Percentiles rank a stretch among this genome's conserved stretches.
phyloP scores from a whole-genome alignment of 2,888 invertebrate species.

The Mythimna impura region DNA sequence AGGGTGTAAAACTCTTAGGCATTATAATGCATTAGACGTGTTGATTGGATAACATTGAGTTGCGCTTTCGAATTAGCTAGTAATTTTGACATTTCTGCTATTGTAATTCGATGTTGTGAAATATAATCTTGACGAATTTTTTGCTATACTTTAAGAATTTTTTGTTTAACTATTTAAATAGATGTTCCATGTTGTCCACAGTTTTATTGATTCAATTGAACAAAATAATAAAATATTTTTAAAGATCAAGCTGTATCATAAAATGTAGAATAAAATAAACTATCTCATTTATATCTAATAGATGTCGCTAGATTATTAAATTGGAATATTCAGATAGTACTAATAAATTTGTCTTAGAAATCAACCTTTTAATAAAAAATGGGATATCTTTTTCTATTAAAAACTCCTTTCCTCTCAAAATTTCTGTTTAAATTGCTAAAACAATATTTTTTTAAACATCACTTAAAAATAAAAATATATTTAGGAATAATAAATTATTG shows the following conservation, averaged over 20 bases:
- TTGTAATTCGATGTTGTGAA: constrained; percentile 72
- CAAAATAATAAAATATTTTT: constrained; percentile 8
- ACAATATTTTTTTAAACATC: constrained; percentile 56
- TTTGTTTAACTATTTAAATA: constrained; percentile 17
- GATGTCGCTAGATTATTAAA: constrained; percentile 50
- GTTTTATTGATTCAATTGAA: constrained; percentile 23
- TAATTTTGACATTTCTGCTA: constrained; percentile 66
- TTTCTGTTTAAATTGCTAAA: constrained; percentile 20
- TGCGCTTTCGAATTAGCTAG: constrained; percentile 69
- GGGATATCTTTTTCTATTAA: constrained; percentile 5
- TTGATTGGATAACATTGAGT: constrained; percentile 61
- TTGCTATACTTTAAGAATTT: constrained; percentile 7
- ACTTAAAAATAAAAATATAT: constrained; percentile 21
- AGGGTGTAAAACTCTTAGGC: constrained; percentile 88
- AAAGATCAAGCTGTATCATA: constrained; percentile 34
- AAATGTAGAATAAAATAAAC: constrained; percentile 29
- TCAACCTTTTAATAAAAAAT: not conserved
- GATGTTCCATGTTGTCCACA: constrained; percentile 42
- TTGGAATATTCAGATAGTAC: constrained; percentile 26
- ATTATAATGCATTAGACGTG: constrained; percentile 78
- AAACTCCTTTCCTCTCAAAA: constrained; percentile 1
- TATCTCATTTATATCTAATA: constrained; percentile 44
- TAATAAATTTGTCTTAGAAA: constrained; percentile 16
- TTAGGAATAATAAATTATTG: constrained; percentile 43
- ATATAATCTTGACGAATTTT: constrained; percentile 34